Evolutionary conservation across 2,113 vertebrate genomes (phyloP), one percentile per base, ranked within the genome.

Genomic region (Crotalus horridus): DNA sequence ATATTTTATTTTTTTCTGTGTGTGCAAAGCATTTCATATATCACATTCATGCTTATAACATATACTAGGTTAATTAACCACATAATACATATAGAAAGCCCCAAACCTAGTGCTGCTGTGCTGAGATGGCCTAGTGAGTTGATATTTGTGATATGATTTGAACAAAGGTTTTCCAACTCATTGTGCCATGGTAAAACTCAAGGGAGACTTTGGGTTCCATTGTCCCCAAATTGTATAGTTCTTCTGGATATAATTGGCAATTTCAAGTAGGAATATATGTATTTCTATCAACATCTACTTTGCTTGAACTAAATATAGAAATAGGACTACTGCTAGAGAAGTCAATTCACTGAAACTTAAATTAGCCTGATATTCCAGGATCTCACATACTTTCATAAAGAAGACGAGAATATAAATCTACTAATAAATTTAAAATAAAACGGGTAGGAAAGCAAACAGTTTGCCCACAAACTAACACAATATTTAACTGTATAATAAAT

Each of bases 401-500:
- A 74, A 39, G 24, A 51, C 20, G 11, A 15, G 48, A 48, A 61
- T 33, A 59, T 91, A 17, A 91, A 58, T 86, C 8, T 33, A 20
- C 12, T 69, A 29, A 43, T 56, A 17, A 55, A 54, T 46, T 46
- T 29, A 20, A 85, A 56, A 86, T 88, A 90, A 92, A 59, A 94
- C 61, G 1, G 13, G 91, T 93, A 94, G 90, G 90, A 88, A 87
- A 74, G 58, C 93, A 89, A 89, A 96, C 89, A 81, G 4, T 4
- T 91, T 58, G 6, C 0, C 94, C 23, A 91, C 92, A 48, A 85
- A 81, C 85, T 6, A 23, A 6, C 26, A 91, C 87, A 10, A 93
- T 46, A 17, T 74, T 87, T 59, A 59, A 85, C 87, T 94, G 92
- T 91, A 64, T 59, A 24, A 94, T 85, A 81, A 87, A 93, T 90